Evolutionary conservation across 2,113 vertebrate species (phyloP), one percentile per base, ranked within the genome.

Genomic region (Oncorhynchus nerka): DNA sequence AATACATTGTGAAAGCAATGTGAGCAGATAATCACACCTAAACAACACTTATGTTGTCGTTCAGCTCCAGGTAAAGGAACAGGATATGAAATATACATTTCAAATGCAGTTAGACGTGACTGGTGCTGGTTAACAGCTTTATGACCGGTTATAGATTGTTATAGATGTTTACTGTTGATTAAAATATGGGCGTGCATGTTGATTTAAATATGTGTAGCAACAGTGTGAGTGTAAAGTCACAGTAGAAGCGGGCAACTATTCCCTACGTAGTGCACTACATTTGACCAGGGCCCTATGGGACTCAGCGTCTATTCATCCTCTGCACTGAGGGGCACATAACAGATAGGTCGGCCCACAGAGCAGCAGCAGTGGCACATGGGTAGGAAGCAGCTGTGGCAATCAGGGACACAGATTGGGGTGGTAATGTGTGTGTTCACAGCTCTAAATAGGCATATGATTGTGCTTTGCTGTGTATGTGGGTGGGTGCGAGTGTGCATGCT

Each of bases 1-100:
- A 86, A 79, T 68, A 32, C 73, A 22, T 30, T 67, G 76, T 30
- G 57, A 86, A 82, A 15, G 2, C 77, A 86, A 75, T 39, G 48
- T 32, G 81, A 68, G 68, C 75, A 34, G 68, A 83, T 78, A 84
- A 80, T 83, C 78, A 74, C 83, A 85, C 73, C 70, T 75, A 76
- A 77, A 76, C 77, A 83, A 82, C 74, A 76, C 65, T 85, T 57
- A 57, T 57, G 81, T 75, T 0, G 20, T 79, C 9, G 30, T 34
- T 34, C 39, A 79, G 70, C 71, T 79, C 45, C 45, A 24, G 68
- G 8, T 20, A 69, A 20, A 51, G 70, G 30, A 73, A 2, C 0
- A 70, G 20, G 59, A 67, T 28, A 64, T 65, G 39, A 64, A 75
- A 83, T 74, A 73, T 1, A 8, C 9, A 74, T 76, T 57, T 68